Conservation (phyloP, 2,797 vertebrate species). For the Sebastes baramenuke region DNA sequence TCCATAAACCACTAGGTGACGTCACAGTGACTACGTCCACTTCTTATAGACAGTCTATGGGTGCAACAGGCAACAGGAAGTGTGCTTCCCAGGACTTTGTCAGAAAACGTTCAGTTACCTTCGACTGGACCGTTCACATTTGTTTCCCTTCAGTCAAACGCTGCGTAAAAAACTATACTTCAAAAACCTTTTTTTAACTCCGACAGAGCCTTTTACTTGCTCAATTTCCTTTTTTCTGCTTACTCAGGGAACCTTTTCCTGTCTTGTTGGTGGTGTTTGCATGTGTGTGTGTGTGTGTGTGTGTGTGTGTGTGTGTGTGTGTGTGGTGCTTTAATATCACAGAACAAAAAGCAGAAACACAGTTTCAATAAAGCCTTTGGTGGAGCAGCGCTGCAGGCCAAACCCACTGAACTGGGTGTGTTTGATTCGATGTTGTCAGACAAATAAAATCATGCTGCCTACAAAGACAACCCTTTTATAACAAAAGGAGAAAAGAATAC, state of each 20-base stretch:
- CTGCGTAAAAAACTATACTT: conserved; percentile 21
- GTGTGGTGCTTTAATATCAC: conserved; percentile 15
- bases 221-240: background rate
- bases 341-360: conserved; percentile 32
- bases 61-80: too few relatives aligned
- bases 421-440: conserved; percentile 26
- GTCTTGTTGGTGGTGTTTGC: background rate
- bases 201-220: background rate
- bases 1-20: too few relatives aligned
- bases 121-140: conserved; percentile 31
- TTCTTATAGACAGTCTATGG: too few relatives aligned
- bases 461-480: background rate
- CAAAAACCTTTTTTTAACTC: conserved; percentile 15
- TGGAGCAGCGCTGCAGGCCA: background rate
- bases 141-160: conserved; percentile 37
- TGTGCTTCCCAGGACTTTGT: background rate
- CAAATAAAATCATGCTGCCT: background rate
- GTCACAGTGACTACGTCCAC: too few relatives aligned
- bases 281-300: too few relatives aligned
- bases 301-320: background rate
- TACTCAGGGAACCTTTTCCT: background rate
- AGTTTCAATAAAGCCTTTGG: conserved; percentile 33
- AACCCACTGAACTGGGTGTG: conserved; percentile 4
- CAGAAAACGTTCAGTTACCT: conserved; percentile 15
- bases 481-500: background rate